Conservation (phyloP, 2,113 vertebrate species). For the Semnopithecus entellus region DNA sequence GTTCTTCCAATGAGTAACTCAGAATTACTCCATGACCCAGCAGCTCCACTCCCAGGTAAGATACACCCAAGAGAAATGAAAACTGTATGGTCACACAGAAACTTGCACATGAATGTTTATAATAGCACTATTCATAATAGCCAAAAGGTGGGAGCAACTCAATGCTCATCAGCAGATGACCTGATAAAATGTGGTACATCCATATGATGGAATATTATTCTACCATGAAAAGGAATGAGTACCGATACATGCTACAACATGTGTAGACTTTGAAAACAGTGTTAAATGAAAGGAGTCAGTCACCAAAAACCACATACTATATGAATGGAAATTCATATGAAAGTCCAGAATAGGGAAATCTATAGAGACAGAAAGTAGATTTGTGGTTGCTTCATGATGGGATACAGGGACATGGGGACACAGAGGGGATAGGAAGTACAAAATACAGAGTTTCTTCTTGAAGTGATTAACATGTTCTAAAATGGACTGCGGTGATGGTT, state of each 20-base stretch:
- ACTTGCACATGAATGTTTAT: not conserved
- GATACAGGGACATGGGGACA: not conserved
- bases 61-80: not conserved
- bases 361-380: not conserved
- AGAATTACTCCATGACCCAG: not conserved
- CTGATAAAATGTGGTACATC: not conserved
- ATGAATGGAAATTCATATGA: not conserved
- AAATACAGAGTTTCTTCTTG: not conserved
- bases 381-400: not conserved
- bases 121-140: not conserved
- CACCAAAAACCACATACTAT: not conserved
- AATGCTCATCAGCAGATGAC: not conserved
- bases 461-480: not conserved
- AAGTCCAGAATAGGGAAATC: not conserved
- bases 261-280: not conserved
- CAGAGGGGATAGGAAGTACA: not conserved
- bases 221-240: not conserved
- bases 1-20: not conserved
- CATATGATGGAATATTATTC: not conserved
- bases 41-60: not conserved
- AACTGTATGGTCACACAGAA: not conserved
- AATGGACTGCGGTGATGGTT: not conserved
- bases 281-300: not conserved
- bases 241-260: accelerated
- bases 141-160: not conserved